These are phyloP conservation scores for Bombycilla garrulus DNA, from an alignment of 2,113 vertebrate genomes.

Conservation along the genomic window DNA sequence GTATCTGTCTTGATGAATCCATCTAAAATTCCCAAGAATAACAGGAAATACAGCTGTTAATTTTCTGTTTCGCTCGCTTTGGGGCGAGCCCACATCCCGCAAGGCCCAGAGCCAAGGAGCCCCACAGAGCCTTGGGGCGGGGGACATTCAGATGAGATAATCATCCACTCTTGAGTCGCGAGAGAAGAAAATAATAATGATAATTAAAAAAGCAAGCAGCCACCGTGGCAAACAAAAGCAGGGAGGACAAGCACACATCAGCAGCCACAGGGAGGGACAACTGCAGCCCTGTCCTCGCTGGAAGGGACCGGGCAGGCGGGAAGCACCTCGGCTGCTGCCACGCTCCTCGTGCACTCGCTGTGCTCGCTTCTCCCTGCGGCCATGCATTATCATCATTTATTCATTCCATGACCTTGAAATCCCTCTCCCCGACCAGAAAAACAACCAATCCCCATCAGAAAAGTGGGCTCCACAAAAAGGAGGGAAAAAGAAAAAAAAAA, in stretches of 20 bases:
- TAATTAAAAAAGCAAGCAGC: neutral
- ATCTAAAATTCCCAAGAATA: neutral
- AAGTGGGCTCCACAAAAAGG: conserved; percentile 6
- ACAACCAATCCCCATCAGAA: conserved; percentile 4
- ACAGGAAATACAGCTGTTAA: neutral
- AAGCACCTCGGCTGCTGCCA: neutral
- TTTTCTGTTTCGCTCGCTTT: neutral
- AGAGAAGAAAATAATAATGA: neutral
- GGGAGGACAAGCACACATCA: neutral
- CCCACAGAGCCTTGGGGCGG: accelerated
- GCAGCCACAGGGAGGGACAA: neutral
- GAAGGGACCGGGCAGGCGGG: neutral
- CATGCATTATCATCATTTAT: conserved; percentile 40
- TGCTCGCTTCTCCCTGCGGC: neutral
- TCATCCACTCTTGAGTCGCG: accelerated
- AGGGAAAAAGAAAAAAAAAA: neutral
- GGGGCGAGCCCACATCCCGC: neutral
- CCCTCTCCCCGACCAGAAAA: conserved; percentile 58
- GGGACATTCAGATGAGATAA: neutral
- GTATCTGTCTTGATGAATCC: neutral
- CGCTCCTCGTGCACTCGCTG: accelerated
- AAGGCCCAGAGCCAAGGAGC: neutral
- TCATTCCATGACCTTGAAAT: conserved; percentile 67
- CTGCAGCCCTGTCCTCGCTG: neutral
- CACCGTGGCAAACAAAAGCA: neutral